Evolutionary conservation across 2,888 invertebrate genomes (phyloP), one percentile per base, ranked within the genome.

Genomic region (Eupithecia subfuscata): DNA sequence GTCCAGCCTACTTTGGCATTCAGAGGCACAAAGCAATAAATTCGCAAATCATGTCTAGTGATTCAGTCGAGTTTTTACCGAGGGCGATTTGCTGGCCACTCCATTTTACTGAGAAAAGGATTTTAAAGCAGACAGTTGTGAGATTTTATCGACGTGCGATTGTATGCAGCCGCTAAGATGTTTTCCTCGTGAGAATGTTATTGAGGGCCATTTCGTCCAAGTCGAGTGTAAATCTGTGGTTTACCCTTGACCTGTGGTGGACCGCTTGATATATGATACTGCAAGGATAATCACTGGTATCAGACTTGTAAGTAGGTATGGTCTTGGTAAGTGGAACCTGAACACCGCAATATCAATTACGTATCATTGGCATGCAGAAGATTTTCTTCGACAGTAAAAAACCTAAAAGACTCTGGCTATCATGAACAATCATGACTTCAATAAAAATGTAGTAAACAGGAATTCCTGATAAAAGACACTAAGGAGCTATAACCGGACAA

Each of bases 41-140:
- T 88, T 89, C 85, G 91, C 92, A 91, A 92, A 90, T 92, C 92
- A 91, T 88, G 87, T 85, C 84, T 87, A 89, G 84, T 92, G 92
- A 92, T 86, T 91, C 91, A 91, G 88, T 82, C 84, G 84, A 82
- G 85, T 86, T 87, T 87, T 84, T 86, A 86, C 82, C 80, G 83
- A 82, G 82, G 80, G 82, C 82, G 83, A 84, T 86, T 86, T 85
- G 84, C 85, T 83, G 84, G 79, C 84, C 87, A 85, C 83, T 83
- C 65, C 82, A 84, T 87, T 56, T 56, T 90, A 84, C 85, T 84
- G 81, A 80, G 85, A 88, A 90, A 88, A 86, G 85, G 84, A 81
- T 82, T 82, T 76, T 78, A 80, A 82, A 83, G 82, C 80, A 86
- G 86, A 84, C 84, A 82, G 81, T 82, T 83, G 74, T 82, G 77